These are phyloP conservation scores for Ruditapes philippinarum DNA, from an alignment of 1,140 invertebrate genomes.

Conservation along the genomic window DNA sequence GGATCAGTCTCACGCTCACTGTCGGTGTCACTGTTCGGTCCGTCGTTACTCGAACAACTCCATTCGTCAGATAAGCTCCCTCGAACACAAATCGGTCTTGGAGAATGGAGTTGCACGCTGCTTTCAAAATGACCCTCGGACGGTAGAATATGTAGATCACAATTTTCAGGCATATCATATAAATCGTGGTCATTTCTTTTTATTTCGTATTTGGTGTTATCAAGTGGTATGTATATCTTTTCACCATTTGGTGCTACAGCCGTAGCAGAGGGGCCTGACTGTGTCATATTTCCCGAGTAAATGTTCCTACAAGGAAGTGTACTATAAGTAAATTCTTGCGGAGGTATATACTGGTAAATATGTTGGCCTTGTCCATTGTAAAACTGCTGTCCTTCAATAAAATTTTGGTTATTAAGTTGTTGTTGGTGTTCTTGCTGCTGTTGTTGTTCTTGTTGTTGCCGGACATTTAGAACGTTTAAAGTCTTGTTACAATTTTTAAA, in stretches of 20 bases:
- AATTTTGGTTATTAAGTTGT: not conserved
- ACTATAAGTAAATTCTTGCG: not conserved
- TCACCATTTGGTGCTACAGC: constrained; percentile 39
- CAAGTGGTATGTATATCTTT: constrained; percentile 27
- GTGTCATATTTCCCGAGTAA: not conserved
- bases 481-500: not conserved
- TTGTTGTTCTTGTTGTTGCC: not conserved
- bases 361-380: not conserved
- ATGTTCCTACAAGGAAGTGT: not conserved
- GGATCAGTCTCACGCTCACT: not conserved
- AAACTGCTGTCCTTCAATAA: not conserved
- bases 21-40: not conserved
- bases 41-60: not conserved
- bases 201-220: constrained; percentile 30
- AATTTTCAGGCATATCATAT: constrained; percentile 4
- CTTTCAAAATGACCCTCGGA: constrained; percentile 36
- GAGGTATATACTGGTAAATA: not conserved
- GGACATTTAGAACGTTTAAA: not conserved
- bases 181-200: not conserved
- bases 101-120: not conserved
- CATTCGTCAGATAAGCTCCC: constrained; percentile 13
- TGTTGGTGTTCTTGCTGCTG: no score
- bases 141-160: not conserved
- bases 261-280: not conserved
- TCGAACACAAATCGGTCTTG: not conserved